Conservation (phyloP, 2,888 invertebrate genomes). For the Heteromurus nitidus region DNA sequence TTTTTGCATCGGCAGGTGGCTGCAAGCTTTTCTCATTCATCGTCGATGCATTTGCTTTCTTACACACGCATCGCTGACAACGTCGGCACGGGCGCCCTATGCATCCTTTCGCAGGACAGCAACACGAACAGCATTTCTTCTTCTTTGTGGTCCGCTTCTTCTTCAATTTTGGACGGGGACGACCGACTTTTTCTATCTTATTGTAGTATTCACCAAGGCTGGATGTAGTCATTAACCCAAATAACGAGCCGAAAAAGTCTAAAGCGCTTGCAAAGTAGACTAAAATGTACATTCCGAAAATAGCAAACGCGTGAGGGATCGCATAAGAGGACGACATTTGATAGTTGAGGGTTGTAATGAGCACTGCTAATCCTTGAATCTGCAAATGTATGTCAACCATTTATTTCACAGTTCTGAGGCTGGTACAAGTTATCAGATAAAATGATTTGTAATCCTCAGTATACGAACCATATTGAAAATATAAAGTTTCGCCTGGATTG, state of each 20-base stretch:
- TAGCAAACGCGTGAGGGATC: conserved; percentile 1
- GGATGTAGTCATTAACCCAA: conserved; percentile 33
- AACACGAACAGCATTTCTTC: too few species aligned
- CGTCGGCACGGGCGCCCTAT: too few species aligned
- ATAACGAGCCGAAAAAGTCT: conserved; percentile 45
- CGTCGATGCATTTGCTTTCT: background rate
- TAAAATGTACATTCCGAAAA: conserved; percentile 10
- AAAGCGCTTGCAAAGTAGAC: conserved; percentile 7
- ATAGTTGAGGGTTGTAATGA: background rate
- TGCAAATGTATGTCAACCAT: background rate
- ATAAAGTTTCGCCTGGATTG: background rate
- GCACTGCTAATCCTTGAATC: conserved; percentile 32
- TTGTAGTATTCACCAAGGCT: background rate
- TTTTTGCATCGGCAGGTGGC: background rate
- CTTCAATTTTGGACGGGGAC: background rate
- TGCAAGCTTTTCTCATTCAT: background rate
- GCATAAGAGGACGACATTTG: background rate
- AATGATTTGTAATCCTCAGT: too few species aligned
- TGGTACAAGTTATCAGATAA: background rate
- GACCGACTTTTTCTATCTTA: background rate
- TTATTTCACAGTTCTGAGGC: background rate
- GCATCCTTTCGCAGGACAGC: too few species aligned
- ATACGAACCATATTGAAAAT: background rate
- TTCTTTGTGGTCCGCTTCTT: background rate
- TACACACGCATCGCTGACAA: too few species aligned